phyloP scores from a whole-genome alignment of 1,140 invertebrate genomes.

The Penaeus vannamei region DNA sequence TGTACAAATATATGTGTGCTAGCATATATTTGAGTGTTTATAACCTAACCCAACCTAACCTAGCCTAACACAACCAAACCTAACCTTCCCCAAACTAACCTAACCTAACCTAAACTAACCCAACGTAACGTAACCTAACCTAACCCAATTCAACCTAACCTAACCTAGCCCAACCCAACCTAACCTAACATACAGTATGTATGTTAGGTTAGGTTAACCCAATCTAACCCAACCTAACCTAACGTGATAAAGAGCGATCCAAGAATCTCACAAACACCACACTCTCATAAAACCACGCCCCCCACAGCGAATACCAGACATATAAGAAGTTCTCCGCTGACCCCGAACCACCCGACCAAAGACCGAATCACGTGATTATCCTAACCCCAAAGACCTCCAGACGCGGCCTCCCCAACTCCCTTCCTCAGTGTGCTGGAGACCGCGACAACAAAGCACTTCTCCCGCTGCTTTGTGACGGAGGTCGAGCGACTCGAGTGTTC shows the following conservation, averaged over 20 bases:
- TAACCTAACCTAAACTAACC: conserved; percentile 32
- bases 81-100: conserved; percentile 14
- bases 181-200: neutral
- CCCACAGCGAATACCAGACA: too few species aligned
- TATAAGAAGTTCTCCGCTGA: too few species aligned
- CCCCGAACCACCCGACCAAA: too few species aligned
- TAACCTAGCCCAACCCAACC: conserved; percentile 28
- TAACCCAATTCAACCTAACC: conserved; percentile 23
- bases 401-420: too few species aligned
- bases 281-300: too few species aligned
- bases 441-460: too few species aligned
- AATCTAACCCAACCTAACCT: neutral
- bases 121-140: conserved; percentile 11
- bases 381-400: too few species aligned
- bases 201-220: neutral
- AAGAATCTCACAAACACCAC: too few species aligned
- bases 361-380: too few species aligned
- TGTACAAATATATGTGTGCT: neutral
- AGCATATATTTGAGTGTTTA: neutral
- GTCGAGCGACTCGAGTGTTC: too few species aligned
- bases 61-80: conserved; percentile 30
- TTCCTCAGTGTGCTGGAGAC: too few species aligned
- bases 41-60: conserved; percentile 35
- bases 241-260: too few species aligned
- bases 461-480: neutral